Evolutionary conservation across 2,797 vertebrate species (phyloP), one percentile per base, ranked within the genome.

Genomic region (Macroramphosus scolopax): DNA sequence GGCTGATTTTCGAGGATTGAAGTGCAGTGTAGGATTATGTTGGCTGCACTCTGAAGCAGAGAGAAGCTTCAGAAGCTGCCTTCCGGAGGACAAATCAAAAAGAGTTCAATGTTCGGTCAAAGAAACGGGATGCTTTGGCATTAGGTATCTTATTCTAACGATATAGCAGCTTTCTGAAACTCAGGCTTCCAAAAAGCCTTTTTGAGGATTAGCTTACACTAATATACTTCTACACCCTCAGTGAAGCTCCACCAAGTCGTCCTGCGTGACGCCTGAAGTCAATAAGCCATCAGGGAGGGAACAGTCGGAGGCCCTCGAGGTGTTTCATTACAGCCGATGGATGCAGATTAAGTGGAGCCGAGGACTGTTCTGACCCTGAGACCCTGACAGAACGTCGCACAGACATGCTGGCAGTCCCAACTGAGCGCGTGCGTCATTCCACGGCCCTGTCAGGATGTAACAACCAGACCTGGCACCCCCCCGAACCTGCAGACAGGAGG

Each of bases 1-100:
- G 79, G 82, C 72, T 79, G 77, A 22, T 64, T 63, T 72, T 65
- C 57, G 51, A 78, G 79, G 61, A 72, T 63, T 80, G 57, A 72
- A 84, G 68, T 59, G 66, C 51, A 60, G 75, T 72, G 78, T 64
- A 65, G 80, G 76, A 84, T 84, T 82, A 68, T 72, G 51, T 75
- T 75, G 74, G 62, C 53, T 52, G 49, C 49, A 50, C 61, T 32
- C 38, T 64, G 51, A 51, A 46, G 57, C 37, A 5, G 33, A 56
- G 51, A 32, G 42, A 54, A 50, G 46, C 49, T 54, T 54, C 24
- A 54, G 16, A 45, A 45, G 36, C 35, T 43, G 11, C 38, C 41
- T 66, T 64, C 17, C 17, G 33, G 24, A 53, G 17, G 31, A 41
- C 22, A 51, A 30, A 57, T n/a, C 37, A 36, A 38, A 48, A 28